Evolutionary conservation across 2,888 invertebrate genomes (phyloP).

Genomic region (Tridacna crocea): DNA sequence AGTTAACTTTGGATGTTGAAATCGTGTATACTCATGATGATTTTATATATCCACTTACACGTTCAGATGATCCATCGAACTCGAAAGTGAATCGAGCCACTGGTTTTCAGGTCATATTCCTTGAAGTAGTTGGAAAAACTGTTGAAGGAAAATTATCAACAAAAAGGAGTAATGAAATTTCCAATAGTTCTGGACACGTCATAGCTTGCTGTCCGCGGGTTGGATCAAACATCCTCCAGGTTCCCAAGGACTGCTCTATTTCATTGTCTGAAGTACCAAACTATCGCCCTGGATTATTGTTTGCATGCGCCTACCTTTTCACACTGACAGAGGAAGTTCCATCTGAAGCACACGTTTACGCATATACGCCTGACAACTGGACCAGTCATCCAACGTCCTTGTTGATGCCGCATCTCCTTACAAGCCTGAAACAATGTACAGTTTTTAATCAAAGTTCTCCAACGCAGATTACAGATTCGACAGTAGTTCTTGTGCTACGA

Average conservation of each 20-base stretch:
- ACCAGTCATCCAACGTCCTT: background rate
- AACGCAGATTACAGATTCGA: background rate
- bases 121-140: background rate
- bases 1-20: background rate
- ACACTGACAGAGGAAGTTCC: conserved; percentile 6
- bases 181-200: background rate
- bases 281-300: conserved; percentile 25
- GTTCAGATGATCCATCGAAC: background rate
- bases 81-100: background rate
- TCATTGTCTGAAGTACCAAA: background rate
- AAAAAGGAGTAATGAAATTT: no score
- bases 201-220: background rate
- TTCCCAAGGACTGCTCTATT: background rate
- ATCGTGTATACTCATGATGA: background rate
- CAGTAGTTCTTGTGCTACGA: no score
- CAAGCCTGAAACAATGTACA: no score
- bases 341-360: background rate
- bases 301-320: background rate
- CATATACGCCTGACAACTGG: background rate
- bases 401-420: background rate
- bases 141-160: background rate
- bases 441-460: no score
- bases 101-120: background rate
- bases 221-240: background rate
- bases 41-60: no score